Evolutionary conservation across 2,888 invertebrate species (phyloP).

Genomic region (Lepidocyrtinus sp.): DNA sequence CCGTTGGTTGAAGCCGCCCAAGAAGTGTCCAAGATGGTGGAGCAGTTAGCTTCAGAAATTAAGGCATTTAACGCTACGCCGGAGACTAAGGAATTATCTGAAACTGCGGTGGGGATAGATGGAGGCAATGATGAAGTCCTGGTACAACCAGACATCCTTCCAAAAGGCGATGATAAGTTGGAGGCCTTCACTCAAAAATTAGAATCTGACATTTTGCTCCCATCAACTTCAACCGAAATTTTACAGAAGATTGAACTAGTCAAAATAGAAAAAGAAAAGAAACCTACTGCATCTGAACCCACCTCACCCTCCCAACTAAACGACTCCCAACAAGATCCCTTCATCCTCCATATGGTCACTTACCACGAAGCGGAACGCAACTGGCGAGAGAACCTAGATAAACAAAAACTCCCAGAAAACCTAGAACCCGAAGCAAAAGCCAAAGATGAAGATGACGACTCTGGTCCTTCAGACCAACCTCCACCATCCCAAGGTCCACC

Average conservation of each 20-base stretch:
- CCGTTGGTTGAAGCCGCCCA: constrained; percentile 57
- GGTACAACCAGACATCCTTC: too few relatives aligned
- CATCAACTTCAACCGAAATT: too few relatives aligned
- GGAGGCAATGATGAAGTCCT: too few relatives aligned
- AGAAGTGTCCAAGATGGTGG: constrained; percentile 55
- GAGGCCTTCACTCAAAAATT: too few relatives aligned
- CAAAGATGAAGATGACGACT: constrained; percentile 25
- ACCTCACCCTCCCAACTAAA: constrained; percentile 38
- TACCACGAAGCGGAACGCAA: constrained; percentile 56
- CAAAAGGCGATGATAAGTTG: too few relatives aligned
- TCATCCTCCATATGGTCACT: constrained; percentile 55
- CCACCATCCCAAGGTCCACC: constrained; percentile 40
- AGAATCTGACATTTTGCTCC: too few relatives aligned
- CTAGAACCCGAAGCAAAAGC: constrained; percentile 23
- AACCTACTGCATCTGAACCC: constrained; percentile 11
- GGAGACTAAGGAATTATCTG: background rate
- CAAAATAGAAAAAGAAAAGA: background rate
- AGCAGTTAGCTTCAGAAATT: constrained; percentile 44
- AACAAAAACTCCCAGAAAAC: constrained; percentile 31
- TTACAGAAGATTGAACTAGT: too few relatives aligned
- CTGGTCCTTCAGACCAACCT: constrained; percentile 4
- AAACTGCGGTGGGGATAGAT: too few relatives aligned
- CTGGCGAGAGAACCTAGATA: constrained; percentile 53
- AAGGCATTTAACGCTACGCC: constrained; percentile 25
- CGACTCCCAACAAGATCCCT: constrained; percentile 47